A percentile compares a stretch with the other conserved stretches of the same genome.
Evolutionary conservation across 2,888 invertebrate genomes (phyloP).

Genomic region (Isotomurus palustris): DNA sequence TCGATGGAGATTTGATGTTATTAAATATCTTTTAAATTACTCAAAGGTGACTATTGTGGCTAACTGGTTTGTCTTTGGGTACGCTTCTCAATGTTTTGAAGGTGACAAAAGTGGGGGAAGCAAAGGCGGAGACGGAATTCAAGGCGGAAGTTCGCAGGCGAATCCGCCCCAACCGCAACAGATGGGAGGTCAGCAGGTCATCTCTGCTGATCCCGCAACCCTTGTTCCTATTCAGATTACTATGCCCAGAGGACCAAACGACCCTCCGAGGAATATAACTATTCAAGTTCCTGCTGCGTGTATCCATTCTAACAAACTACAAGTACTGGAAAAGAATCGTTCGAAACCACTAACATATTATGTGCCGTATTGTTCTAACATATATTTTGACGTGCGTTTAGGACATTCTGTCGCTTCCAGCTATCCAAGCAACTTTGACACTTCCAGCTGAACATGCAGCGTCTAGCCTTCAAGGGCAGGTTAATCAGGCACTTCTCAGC

Average conservation of each 20-base stretch:
- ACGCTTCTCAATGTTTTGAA: no score
- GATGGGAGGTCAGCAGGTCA: constrained; percentile 43
- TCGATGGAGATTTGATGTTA: not conserved
- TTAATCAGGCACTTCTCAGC: constrained; percentile 69
- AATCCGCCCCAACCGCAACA: constrained; percentile 32
- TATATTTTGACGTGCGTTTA: constrained; percentile 40
- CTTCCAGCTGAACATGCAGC: constrained; percentile 76
- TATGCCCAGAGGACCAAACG: constrained; percentile 71
- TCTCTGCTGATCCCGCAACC: constrained; percentile 46
- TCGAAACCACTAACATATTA: not conserved
- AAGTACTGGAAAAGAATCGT: constrained; percentile 19
- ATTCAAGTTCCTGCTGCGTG: constrained; percentile 86
- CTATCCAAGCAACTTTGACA: constrained; percentile 84
- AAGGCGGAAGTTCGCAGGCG: no score
- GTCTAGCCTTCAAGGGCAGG: constrained; percentile 79
- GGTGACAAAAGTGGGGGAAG: no score
- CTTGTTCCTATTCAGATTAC: constrained; percentile 63
- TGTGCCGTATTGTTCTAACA: not conserved
- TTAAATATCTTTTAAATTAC: no score
- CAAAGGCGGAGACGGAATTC: no score
- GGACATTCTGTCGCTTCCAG: constrained; percentile 74
- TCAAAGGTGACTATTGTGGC: no score
- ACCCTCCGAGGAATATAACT: constrained; percentile 59
- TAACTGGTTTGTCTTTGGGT: not conserved
- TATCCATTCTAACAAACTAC: constrained; percentile 55